Base-by-base conservation (phyloP, 2,888 invertebrate genomes). In the Caenorhabditis imperialis region DNA sequence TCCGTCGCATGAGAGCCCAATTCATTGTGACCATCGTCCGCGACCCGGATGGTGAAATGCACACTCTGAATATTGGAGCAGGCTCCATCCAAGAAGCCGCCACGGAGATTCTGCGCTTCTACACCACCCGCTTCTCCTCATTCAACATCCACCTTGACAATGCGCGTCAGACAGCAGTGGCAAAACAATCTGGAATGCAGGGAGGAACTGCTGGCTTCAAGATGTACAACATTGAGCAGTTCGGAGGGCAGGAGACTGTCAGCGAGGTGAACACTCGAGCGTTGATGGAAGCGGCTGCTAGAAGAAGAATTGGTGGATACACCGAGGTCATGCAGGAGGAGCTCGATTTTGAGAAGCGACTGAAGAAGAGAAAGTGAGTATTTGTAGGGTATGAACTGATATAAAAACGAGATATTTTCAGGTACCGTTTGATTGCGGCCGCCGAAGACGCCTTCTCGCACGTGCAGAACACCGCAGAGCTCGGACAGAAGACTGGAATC, bases 371-470 rank as follows among this genome's bases (percentile, higher is more conserved):
- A 35, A 84, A 83, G 65, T 85, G 20, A 65, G 35, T 57, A n/a
- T n/a, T n/a, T n/a, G n/a, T n/a, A n/a, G n/a, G 10, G 54, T 23
- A 44, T 38, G 89, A 89, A 89, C 95, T 96, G 85, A 96, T 96
- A 88, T 90, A 96, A n/a, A 40, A 33, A 23, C 25, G 12, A 18
- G 4, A 18, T 22, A 16, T 22, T 42, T 62, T 4, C 6, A 91
- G 93, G 69, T 96, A 97, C 3, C 91, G 98, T 20, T 91, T 99
- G 40, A 92, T 96, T 61, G 93, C 94, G 1, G 95, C 97, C 0
- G 94, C 96, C 0, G 98, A 99, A 89, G 98, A 99, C 88, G 96
- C 98, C 0, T 99, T 99, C 89, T 95, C 96, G 12, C 97, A 98
- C 88, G 95, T 99, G 78, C 83, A 83, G 38, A 72, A 74, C n/a